Evolutionary conservation across 2,888 invertebrate species (phyloP).

Genomic region (Phoenoteleia sp.): DNA sequence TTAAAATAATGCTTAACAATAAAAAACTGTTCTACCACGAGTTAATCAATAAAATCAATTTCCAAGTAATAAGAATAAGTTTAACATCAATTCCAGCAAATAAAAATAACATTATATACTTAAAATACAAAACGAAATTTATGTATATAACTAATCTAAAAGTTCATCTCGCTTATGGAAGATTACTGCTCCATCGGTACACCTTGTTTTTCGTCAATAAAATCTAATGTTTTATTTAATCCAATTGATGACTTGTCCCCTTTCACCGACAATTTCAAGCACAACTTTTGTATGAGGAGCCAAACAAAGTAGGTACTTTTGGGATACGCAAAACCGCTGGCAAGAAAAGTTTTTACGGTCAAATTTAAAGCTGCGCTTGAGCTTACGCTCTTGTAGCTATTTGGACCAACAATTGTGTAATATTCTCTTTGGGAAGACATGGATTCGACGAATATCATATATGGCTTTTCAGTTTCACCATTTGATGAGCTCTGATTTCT

Average conservation of each 20-base stretch:
- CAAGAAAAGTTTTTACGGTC: not conserved
- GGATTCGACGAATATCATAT: too few species aligned
- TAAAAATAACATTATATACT: too few species aligned
- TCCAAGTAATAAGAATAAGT: too few species aligned
- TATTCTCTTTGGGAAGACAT: not conserved
- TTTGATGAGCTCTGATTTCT: too few species aligned
- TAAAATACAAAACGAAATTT: too few species aligned
- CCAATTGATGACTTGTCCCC: not conserved
- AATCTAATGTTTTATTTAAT: not conserved
- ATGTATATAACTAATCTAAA: too few species aligned
- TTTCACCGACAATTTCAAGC: not conserved
- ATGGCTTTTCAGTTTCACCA: too few species aligned
- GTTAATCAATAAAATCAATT: too few species aligned
- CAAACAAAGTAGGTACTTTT: not conserved
- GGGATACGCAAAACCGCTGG: not conserved
- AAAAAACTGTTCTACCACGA: too few species aligned
- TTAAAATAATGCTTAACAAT: too few species aligned
- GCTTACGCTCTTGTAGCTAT: not conserved
- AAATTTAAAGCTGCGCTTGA: not conserved
- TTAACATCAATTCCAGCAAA: too few species aligned
- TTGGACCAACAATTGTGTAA: not conserved
- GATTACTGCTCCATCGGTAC: not conserved
- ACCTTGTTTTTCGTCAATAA: not conserved
- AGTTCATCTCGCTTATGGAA: too few species aligned
- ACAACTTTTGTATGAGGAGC: not conserved